These are phyloP conservation scores for Polylopha cassiicola DNA, from an alignment of 2,888 invertebrate species.

Conservation along the genomic window DNA sequence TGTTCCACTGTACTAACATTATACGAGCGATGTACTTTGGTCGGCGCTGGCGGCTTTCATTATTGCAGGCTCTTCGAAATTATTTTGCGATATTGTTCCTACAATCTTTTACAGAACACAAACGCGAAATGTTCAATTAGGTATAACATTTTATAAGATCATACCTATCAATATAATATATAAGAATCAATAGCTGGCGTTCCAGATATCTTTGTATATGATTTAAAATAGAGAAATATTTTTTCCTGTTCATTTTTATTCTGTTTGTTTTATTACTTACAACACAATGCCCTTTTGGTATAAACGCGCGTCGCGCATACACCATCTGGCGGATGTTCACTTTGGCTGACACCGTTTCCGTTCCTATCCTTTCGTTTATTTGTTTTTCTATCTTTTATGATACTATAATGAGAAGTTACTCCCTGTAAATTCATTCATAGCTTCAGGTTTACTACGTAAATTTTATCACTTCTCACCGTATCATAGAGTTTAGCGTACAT, in stretches of 20 bases:
- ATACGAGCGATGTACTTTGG: conserved; percentile 32
- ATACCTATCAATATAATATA: conserved; percentile 6
- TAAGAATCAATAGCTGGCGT: conserved; percentile 4
- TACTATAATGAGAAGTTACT: conserved; percentile 49
- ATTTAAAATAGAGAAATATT: neutral
- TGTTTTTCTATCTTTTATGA: conserved; percentile 64
- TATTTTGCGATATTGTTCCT: conserved; percentile 28
- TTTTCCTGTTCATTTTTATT: conserved; percentile 15
- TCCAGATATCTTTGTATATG: no score
- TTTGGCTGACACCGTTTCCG: conserved; percentile 71
- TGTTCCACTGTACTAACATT: conserved; percentile 38
- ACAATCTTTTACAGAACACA: no score
- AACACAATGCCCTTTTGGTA: conserved; percentile 21
- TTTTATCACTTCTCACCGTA: no score
- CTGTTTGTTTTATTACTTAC: conserved; percentile 12
- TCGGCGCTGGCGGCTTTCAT: conserved; percentile 35
- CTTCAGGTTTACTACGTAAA: conserved; percentile 26
- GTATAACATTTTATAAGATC: no score
- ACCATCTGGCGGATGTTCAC: conserved; percentile 74
- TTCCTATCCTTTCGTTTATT: conserved; percentile 59
- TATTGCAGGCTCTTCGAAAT: conserved; percentile 31
- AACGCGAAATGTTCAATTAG: no score
- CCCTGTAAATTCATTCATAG: conserved; percentile 56
- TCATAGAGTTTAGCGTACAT: no score
- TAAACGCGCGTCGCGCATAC: conserved; percentile 36